phyloP scores from a whole-genome alignment of 2,888 invertebrate species.

The Sarcophaga subvicina region DNA sequence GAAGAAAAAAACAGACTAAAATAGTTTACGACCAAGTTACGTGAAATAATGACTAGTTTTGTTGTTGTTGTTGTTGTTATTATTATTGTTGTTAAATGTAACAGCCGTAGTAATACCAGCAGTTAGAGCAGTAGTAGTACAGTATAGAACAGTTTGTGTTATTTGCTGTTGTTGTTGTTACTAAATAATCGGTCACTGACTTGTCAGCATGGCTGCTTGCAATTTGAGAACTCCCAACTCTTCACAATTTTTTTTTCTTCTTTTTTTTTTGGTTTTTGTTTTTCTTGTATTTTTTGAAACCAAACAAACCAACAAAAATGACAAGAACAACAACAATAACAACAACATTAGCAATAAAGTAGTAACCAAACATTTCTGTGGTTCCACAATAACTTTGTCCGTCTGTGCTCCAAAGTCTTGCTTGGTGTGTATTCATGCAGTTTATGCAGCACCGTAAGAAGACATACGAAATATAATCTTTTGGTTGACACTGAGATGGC shows the following conservation, averaged over 20 bases:
- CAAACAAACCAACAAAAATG: conserved; percentile 12
- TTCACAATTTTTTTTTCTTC: conserved; percentile 36
- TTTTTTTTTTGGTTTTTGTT: conserved; percentile 13
- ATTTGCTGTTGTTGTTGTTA: conserved; percentile 33
- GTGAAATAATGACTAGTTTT: conserved; percentile 73
- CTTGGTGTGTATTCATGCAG: conserved; percentile 56
- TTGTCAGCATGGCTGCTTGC: conserved; percentile 71
- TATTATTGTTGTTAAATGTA: neutral
- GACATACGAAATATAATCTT: conserved; percentile 68
- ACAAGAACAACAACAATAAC: conserved; percentile 1
- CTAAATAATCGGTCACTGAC: conserved; percentile 74
- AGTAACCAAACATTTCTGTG: conserved; percentile 68
- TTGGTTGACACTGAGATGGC: conserved; percentile 69
- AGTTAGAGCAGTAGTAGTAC: neutral
- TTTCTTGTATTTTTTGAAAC: conserved; percentile 57
- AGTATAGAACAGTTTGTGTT: conserved; percentile 47
- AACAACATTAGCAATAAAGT: conserved; percentile 13
- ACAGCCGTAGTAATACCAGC: neutral
- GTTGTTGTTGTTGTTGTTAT: conserved; percentile 49
- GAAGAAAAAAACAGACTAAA: conserved; percentile 66
- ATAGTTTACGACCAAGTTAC: conserved; percentile 73
- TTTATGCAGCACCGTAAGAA: conserved; percentile 60
- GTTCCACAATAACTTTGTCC: conserved; percentile 61
- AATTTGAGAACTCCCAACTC: conserved; percentile 73
- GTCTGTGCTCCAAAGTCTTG: neutral